Evolutionary conservation across 2,888 invertebrate genomes (phyloP), one percentile per base, ranked within the genome.

Genomic region (Mongoloraphidia duomilia): DNA sequence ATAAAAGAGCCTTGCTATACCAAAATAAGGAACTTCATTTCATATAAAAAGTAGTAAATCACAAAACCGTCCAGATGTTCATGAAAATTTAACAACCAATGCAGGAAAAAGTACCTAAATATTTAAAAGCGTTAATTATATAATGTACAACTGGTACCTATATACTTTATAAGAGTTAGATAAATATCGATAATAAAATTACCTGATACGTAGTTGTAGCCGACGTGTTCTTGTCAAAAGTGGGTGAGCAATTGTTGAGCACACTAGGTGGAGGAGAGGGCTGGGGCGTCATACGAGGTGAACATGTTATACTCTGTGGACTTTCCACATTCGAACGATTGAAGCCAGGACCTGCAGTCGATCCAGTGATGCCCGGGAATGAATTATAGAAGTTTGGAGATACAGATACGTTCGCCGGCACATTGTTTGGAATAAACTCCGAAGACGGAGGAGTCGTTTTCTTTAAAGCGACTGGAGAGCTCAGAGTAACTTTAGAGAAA

Each of bases 401-500:
- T 34, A 59, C 60, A 57, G 51, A 49, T 13, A 54, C 53, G 50
- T 54, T 54, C 41, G 56, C 54, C 51, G 46, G 50, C 49, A 60
- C 57, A 54, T 58, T 55, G 53, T 66, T 65, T 60, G 74, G 71
- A 64, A 73, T 70, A 66, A 73, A 74, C 65, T 74, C 74, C 50
- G 73, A 69, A 55, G 72, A 70, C 59, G 72, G 72, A 50, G 68
- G 67, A 45, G 69, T 67, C 60, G 74, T 72, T 68, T 75, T 66
- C 55, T 69, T 68, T 50, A 67, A 60, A 49, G 64, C 60, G 37
- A 64, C 57, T 13, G 65, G 63, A 40, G 63, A 58, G 51, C 61
- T 62, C 41, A 65, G 52, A 49, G 55, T 58, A 48, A 64, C 57
- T 56, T 63, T 63, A 41, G 62, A 57, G 51, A 64, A 64, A 56